Evolutionary conservation across 2,113 vertebrate genomes (phyloP), one percentile per base, ranked within the genome.

Genomic region (Dicentrarchus labrax): DNA sequence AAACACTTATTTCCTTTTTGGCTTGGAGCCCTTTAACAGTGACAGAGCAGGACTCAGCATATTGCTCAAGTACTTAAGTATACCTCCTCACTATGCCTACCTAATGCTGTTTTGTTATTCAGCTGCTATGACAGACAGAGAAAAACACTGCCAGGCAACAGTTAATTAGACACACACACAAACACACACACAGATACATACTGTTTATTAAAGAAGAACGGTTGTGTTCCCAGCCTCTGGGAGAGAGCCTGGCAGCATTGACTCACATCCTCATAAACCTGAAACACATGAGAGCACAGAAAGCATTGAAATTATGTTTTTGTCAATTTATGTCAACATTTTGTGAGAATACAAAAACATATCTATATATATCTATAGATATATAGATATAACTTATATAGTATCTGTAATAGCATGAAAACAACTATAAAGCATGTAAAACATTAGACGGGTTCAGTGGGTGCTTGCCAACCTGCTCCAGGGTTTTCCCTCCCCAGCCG

Each of bases 171-270:
- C 22, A 69, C 8, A 45, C 0, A 50, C 24, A 64, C 6, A 39
- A 4, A 36, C 8, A 45, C 1, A 50, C n/a, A 64, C 6, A 30
- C 6, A 24, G 38, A 66, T 51, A 96, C 98, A 80, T 97, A 99
- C 98, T 98, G 97, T 90, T 98, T 98, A 92, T 97, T 98, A 93
- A 99, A 99, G 95, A 99, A 99, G 94, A 96, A 99, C 0, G 95
- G 95, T 39, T 99, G 97, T 53, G 96, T 97, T 85, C 97, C 98
- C 80, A 99, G 94, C 91, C 98, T 95, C 91, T 99, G 97, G 69
- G 98, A 98, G 54, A 99, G 96, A 70, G 98, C 98, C 89, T 98
- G 97, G 89, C 97, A 99, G 92, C 98, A 99, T 90, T 98, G 98
- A 94, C 96, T 98, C 75, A 98, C 97, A 53, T 98, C 97, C 91